These are phyloP conservation scores for Cotesia chilonis DNA, from an alignment of 1,140 invertebrate species.

Conservation along the genomic window DNA sequence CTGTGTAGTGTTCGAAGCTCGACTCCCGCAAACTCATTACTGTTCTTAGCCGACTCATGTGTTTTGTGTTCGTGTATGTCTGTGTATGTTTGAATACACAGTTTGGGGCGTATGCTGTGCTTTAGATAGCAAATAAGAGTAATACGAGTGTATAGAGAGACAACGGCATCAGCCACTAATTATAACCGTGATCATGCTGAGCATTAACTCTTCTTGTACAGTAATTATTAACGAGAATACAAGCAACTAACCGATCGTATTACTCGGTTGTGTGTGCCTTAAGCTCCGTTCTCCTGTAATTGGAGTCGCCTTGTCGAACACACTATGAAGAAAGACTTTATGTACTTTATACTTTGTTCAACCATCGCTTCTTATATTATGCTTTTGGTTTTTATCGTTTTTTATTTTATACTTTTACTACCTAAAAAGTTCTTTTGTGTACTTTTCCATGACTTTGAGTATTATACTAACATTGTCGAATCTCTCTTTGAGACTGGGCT, in stretches of 20 bases:
- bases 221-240: constrained; percentile 55
- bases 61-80: not conserved
- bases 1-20: constrained; percentile 6
- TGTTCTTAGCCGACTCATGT: constrained; percentile 7
- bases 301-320: constrained; percentile 40
- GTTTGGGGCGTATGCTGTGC: constrained; percentile 17
- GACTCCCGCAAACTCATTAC: constrained; percentile 46
- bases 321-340: constrained; percentile 7
- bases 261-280: constrained; percentile 34
- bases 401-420: constrained; percentile 6
- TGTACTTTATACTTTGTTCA: constrained; percentile 1
- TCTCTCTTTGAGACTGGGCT: not conserved
- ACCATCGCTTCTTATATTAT: not conserved
- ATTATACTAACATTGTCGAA: constrained; percentile 14
- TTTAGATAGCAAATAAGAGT: not conserved
- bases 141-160: constrained; percentile 13
- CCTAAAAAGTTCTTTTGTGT: constrained; percentile 15
- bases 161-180: constrained; percentile 44
- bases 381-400: not conserved
- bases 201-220: constrained; percentile 51
- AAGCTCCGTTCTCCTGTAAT: constrained; percentile 43
- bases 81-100: not conserved
- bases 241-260: constrained; percentile 44
- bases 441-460: constrained; percentile 11
- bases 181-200: constrained; percentile 48